Evolutionary conservation across 2,113 vertebrate species (phyloP), one percentile per base, ranked within the genome.

Genomic region (Hemibates koningsi): DNA sequence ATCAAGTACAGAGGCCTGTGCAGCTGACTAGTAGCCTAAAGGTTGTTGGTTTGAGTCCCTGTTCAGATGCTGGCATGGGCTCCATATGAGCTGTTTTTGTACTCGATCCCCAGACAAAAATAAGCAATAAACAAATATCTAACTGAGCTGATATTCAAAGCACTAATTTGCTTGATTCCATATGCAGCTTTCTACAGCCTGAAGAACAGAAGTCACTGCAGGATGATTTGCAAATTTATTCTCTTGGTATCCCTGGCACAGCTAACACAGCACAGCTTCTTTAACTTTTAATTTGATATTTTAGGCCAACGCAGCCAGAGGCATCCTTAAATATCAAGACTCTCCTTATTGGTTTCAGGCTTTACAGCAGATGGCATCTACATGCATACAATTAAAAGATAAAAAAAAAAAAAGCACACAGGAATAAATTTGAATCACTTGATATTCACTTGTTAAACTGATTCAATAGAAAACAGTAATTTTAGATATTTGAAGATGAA

Each of bases 381-480:
- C 21, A 17, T 27, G 6, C 38, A 73, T 48, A 43, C 14, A 48
- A 73, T 73, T 48, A 45, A 16, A 45, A 73, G 21, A 45, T 73
- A 2, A 73, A 27, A 21, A 21, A 2, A 73, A 27, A 21, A 21
- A 29, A 14, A 6, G 8, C 21, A 27, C 14, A 10, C 68, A 17
- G 21, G 21, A 45, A 27, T 45, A 45, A 45, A 45, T 43, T 27
- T 0, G 8, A 27, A 45, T 45, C 1, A 43, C 7, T 0, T 41
- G 13, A 73, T 73, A 73, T 73, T 43, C 0, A 1, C 66, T 43
- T 71, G 38, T 43, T 45, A 27, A 73, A 17, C 21, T 73, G 13
- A 45, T 73, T 73, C 0, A 43, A 14, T n/a, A 29, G 27, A 59
- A 6, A 59, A 32, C 5, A 32, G 7, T 59, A 59, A 59, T 59